These are phyloP conservation scores for Tachypleus tridentatus DNA, from an alignment of 1,140 invertebrate species.

Conservation along the genomic window DNA sequence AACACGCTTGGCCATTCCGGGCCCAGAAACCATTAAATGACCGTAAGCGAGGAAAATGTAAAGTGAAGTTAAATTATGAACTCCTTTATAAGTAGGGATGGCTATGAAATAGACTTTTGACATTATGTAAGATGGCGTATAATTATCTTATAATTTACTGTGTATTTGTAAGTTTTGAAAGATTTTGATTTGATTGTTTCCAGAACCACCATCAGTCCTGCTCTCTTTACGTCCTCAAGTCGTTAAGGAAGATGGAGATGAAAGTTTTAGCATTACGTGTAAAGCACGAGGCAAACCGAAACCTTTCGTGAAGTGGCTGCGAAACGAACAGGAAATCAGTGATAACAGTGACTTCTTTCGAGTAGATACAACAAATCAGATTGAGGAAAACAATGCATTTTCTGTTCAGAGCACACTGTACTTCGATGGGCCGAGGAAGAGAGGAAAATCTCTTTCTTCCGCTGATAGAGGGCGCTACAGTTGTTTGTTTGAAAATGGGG, in stretches of 20 bases:
- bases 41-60: too few relatives aligned
- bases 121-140: too few relatives aligned
- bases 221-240: constrained; percentile 57
- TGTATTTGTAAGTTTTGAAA: background rate
- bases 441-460: constrained; percentile 35
- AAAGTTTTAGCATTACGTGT: constrained; percentile 65
- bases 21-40: too few relatives aligned
- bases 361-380: constrained; percentile 58
- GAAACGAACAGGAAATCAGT: constrained; percentile 62
- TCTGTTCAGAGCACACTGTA: constrained; percentile 69
- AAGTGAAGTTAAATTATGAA: too few relatives aligned
- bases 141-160: too few relatives aligned
- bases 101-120: too few relatives aligned
- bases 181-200: constrained; percentile 8
- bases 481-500: constrained; percentile 78
- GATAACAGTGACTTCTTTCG: constrained; percentile 52
- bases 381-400: constrained; percentile 53
- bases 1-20: too few relatives aligned
- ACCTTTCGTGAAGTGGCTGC: constrained; percentile 69
- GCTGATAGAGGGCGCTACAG: constrained; percentile 73
- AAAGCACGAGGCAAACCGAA: constrained; percentile 74
- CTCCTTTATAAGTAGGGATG: too few relatives aligned
- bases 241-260: constrained; percentile 53
- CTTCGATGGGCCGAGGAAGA: constrained; percentile 58
- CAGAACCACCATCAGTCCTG: constrained; percentile 66